Evolutionary conservation across 1,140 invertebrate species (phyloP), one percentile per base, ranked within the genome.

Genomic region (Adelges cooleyi): DNA sequence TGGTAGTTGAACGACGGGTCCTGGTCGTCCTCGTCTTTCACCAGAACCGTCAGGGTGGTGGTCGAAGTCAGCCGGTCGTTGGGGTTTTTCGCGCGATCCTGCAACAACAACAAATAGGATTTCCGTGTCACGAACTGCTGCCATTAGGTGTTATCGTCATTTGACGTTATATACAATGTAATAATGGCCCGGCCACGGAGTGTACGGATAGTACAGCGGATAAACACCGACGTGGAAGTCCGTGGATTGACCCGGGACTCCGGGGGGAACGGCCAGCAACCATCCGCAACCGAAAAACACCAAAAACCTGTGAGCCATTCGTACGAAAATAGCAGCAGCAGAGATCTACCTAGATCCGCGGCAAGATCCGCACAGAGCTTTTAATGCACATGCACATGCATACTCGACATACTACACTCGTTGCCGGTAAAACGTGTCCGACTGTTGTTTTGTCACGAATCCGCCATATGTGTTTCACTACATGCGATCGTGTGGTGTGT

Each of bases 1-100:
- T 87, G 82, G 73, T 91, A 90, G 44, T 90, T 86, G 71, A 91
- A 91, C 0, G 86, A 87, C 0, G 89, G 89, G 74, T 91, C 89
- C 72, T 91, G 86, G 73, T 94, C 90, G 70, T 93, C 90, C 25
- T 89, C 89, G 71, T 93, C 90, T 72, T 84, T 82, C 13, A 95
- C 83, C 69, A 89, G 88, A 0, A 94, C 86, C 0, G 86, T 90
- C 51, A 94, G 74, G 0, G 87, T 93, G 0, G 90, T 89, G 1
- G 88, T 90, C 33, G 86, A 83, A 1, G 88, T 87, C 27, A 89
- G 78, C 59, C 88, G 79, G 71, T 87, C 82, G 2, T 82, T 79
- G 23, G 80, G 78, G 71, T 89, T 88, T 69, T 84, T 80, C 1
- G 89, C 86, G 70, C 87, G 86, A 78, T 92, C 89, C 89, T 92